Evolutionary conservation across 2,797 vertebrate genomes (phyloP), one percentile per base, ranked within the genome.

Genomic region (Siniperca obscura): DNA sequence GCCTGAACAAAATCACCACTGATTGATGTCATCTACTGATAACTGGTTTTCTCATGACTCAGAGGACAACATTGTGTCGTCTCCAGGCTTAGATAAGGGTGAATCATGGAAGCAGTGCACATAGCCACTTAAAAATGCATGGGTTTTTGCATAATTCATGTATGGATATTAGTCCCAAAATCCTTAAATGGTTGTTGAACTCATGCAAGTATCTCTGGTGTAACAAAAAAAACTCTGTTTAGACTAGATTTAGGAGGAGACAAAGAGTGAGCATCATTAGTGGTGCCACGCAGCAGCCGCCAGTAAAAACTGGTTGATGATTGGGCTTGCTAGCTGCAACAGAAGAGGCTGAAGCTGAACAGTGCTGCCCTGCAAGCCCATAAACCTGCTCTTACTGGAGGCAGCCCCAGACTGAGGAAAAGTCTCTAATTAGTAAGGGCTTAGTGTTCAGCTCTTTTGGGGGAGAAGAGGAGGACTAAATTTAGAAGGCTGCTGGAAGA

Each of bases 381-480:
- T 93, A 91, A 92, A 92, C 84, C 80, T 78, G 79, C 75, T 85
- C 79, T 71, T 25, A 81, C 86, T 90, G 84, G 56, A 90, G 84
- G 86, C 89, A 53, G 71, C 78, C 62, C 87, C 87, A 84, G 83
- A 78, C 80, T 73, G 77, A 75, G 81, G 76, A 90, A 79, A 90
- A 89, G 80, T 80, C 87, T 93, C 81, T 94, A 94, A 94, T 95
- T 95, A 95, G 86, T 77, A 78, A 79, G 78, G 82, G 83, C 90
- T 91, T 84, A 81, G 81, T 86, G 72, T 86, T 88, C 52, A 46
- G 82, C 82, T 87, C 76, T 75, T 79, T 81, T 76, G 61, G 55
- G 53, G 71, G 53, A 27, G 22, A 30, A 19, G 67, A 50, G 64
- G 56, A 38, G 48, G 34, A n/a, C 87, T 95, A 94, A 93, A 92